A percentile compares a stretch with the other conserved stretches of the same genome.
phyloP scores from a whole-genome alignment of 2,888 invertebrate species.

The Cosmia trapezina region DNA sequence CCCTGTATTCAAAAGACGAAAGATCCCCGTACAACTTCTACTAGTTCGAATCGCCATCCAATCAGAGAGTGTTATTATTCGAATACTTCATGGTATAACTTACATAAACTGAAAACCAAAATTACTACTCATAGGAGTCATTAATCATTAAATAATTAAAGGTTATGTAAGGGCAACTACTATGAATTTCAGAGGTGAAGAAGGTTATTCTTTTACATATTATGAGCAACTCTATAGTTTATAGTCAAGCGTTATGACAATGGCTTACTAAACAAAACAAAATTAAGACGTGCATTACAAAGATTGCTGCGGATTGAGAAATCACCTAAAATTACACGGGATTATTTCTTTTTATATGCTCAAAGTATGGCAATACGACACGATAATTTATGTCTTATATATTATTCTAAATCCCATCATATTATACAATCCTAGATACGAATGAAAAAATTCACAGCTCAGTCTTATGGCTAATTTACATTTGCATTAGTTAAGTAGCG shows the following conservation, averaged over 20 bases:
- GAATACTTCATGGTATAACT: neutral
- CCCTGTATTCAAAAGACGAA: no score
- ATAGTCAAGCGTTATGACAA: neutral
- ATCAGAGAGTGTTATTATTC: neutral
- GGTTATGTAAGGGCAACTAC: slow-evolving; percentile 11
- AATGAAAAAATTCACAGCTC: no score
- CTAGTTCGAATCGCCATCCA: neutral
- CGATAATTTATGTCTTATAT: no score
- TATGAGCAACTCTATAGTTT: neutral
- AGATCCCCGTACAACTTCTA: no score
- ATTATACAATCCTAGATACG: no score
- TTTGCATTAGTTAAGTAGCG: no score
- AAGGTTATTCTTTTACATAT: neutral
- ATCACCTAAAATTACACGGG: neutral
- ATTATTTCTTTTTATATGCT: neutral
- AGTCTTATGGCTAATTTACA: no score
- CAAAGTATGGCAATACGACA: no score
- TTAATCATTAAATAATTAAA: slow-evolving; percentile 46
- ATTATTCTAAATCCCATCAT: no score
- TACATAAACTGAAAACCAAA: slow-evolving; percentile 5
- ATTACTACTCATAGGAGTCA: slow-evolving; percentile 34
- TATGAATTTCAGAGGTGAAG: slow-evolving; percentile 18
- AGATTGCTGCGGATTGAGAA: neutral
- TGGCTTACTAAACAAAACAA: neutral
- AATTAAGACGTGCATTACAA: neutral